These are phyloP conservation scores for Psammodynastes pulverulentus DNA, from an alignment of 2,113 vertebrate species.

Conservation along the genomic window DNA sequence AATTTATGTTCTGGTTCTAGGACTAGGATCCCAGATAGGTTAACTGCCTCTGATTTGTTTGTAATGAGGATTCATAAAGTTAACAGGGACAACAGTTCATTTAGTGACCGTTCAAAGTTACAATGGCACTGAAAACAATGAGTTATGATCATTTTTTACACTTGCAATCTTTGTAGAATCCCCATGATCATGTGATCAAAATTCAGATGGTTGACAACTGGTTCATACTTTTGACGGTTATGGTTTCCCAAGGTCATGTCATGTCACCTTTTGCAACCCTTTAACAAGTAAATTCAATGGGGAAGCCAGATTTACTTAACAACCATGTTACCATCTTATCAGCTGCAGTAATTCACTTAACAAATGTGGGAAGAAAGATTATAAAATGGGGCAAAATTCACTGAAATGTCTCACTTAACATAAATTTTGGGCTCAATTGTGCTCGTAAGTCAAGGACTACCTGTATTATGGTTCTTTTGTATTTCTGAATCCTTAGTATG, in stretches of 20 bases:
- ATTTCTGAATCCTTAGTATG: background rate
- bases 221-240: background rate
- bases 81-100: background rate
- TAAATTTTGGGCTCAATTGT: background rate
- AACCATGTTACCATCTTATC: background rate
- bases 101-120: background rate
- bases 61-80: background rate
- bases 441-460: background rate
- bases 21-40: background rate
- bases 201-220: background rate
- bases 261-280: background rate
- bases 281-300: background rate
- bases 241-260: background rate
- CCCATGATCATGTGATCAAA: background rate
- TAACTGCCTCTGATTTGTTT: background rate
- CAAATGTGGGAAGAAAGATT: background rate
- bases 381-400: background rate
- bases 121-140: rapidly evolving
- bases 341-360: background rate
- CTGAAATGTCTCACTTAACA: background rate
- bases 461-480: background rate
- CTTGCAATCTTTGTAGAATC: background rate
- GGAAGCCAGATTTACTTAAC: background rate
- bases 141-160: background rate
- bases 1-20: background rate